Percentiles rank a stretch among this genome's conserved stretches.
Conservation (phyloP, 1,140 invertebrate species). For the Melanaphis sacchari region DNA sequence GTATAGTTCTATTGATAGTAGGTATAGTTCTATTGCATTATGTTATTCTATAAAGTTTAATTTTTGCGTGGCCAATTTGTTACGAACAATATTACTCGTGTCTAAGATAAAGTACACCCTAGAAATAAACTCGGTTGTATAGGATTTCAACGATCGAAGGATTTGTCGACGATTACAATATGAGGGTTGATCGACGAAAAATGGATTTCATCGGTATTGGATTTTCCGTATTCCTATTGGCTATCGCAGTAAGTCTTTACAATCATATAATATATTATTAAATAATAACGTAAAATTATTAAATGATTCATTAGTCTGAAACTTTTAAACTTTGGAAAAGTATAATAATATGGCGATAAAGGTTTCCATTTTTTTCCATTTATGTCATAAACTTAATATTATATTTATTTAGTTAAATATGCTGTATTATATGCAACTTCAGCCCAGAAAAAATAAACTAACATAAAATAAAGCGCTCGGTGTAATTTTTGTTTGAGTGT, state of each 20-base stretch:
- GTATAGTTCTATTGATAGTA: no score
- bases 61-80: background rate
- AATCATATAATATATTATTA: background rate
- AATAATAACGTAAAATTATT: background rate
- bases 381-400: background rate
- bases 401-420: background rate
- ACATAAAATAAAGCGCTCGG: no score
- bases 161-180: background rate
- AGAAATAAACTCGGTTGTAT: background rate
- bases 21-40: no score
- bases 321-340: background rate
- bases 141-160: background rate
- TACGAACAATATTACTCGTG: background rate
- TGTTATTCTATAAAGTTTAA: background rate
- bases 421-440: background rate
- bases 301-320: background rate
- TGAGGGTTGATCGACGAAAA: background rate
- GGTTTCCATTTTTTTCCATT: background rate
- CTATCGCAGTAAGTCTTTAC: background rate
- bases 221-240: slow-evolving; percentile 8
- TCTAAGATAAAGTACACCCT: background rate
- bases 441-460: no score
- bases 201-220: background rate
- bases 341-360: background rate
- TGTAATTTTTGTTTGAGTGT: no score